Evolutionary conservation across 2,888 invertebrate genomes (phyloP), one percentile per base, ranked within the genome.

Genomic region (Chrysotoxum bicinctum): DNA sequence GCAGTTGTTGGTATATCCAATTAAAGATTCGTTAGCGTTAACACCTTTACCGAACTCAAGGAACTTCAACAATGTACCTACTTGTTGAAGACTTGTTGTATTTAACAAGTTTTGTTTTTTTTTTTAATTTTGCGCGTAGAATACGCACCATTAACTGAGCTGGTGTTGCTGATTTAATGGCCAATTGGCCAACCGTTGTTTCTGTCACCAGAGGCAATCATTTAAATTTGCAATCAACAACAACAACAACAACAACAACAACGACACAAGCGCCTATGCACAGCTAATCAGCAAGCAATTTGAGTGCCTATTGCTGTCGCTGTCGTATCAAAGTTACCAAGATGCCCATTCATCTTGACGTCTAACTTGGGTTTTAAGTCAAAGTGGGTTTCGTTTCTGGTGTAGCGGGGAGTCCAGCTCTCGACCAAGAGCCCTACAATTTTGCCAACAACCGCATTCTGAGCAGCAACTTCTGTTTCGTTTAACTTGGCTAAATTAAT

Each of bases 171-270:
- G 80, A 70, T 70, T 74, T 84, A 84, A 84, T 84, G 84, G 80
- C 60, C 80, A 84, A 84, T 84, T 84, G 84, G 75, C 75, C 75
- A 84, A 80, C 66, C 21, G 84, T 80, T 84, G 84, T 84, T 76
- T 75, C 69, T 84, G 84, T 84, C 84, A 84, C 70, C 40, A 75
- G 72, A 66, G 52, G 84, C 84, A 84, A 80, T 84, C 84, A 84
- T 84, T 84, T 84, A 80, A 84, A 84, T 84, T 84, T 56, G 84
- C 84, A 84, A 84, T 84, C 84, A 84, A 72, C 80, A 80, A 43
- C 40, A 60, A 79, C 70, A 84, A 35, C 35, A 21, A 21, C 56
- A 32, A 30, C 32, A 32, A 6, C 54, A 30, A 9, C 1, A 1
- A 32, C 14, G 10, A 9, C 26, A 26, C 26, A 26, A 35, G 19